Conservation (phyloP, 2,888 invertebrate species). For the Pinctada fucata region DNA sequence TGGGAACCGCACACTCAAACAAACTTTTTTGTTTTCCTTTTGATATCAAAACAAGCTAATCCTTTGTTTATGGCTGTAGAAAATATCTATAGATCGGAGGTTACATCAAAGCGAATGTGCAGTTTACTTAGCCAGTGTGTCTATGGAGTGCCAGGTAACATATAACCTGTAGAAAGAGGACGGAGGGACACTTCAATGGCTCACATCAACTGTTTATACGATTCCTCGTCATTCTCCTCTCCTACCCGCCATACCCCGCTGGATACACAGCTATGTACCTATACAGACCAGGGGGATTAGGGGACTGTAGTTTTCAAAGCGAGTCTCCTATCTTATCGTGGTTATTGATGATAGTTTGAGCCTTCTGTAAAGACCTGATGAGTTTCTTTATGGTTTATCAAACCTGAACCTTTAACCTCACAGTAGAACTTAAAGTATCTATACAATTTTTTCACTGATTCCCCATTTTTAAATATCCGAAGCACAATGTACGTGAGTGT, state of each 20-base stretch:
- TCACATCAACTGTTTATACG: neutral
- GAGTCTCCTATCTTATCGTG: neutral
- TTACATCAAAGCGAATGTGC: slow-evolving; percentile 8
- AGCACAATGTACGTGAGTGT: too few species aligned
- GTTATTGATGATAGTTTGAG: neutral
- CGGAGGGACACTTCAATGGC: neutral
- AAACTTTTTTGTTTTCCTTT: slow-evolving; percentile 18
- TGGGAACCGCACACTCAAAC: slow-evolving; percentile 6
- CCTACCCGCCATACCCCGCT: neutral
- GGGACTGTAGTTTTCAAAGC: neutral
- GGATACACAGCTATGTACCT: neutral
- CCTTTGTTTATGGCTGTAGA: slow-evolving; percentile 9
- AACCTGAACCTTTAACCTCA: neutral
- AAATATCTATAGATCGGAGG: slow-evolving; percentile 1
- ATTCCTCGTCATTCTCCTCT: neutral
- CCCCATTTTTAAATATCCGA: too few species aligned
- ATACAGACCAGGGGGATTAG: neutral
- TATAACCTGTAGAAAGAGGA: neutral
- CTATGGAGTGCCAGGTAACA: neutral
- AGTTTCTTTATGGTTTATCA: neutral
- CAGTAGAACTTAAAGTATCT: too few species aligned
- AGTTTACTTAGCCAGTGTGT: neutral
- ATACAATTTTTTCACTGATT: too few species aligned
- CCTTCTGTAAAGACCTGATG: neutral
- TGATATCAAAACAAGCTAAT: slow-evolving; percentile 10